Evolutionary conservation across 2,797 vertebrate species (phyloP), one percentile per base, ranked within the genome.

Genomic region (Emydoidea blandingii): DNA sequence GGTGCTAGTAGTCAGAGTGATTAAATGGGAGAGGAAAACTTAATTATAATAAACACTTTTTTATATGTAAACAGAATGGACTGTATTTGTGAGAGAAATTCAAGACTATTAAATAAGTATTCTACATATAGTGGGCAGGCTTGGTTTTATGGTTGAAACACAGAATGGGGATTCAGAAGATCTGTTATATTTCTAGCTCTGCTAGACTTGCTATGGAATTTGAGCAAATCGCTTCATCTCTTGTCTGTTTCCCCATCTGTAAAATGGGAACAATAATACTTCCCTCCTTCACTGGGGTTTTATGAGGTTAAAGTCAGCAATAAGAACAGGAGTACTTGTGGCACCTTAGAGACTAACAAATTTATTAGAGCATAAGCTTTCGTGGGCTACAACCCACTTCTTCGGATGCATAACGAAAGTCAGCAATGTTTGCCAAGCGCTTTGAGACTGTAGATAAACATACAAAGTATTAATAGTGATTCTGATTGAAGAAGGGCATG

Each of bases 21-120:
- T 97, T 82, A 84, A 93, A 93, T 15, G 31, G 82, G 37, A 94
- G 44, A 85, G 80, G 54, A 74, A 92, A 82, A 29, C 81, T 85
- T 56, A 89, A 0, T 86, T 80, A 31, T 79, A 76, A 29, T 29
- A 86, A 93, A 79, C 25, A 34, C 6, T 76, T 21, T 21, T 14
- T 91, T 85, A 79, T 68, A 34, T 76, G 74, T 53, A 90, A 56
- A 79, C 87, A n/a, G 12, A 94, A 29, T 76, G 41, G 80, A 31
- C 29, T 74, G 3, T 81, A 78, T 54, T 91, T 88, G 34, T 56
- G 54, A 81, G 18, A 89, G 27, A 41, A 92, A 87, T 4, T 68
- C 3, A 25, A 8, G 4, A 86, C 54, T 81, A 16, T 83, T 88
- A 10, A 59, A 82, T 31, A 93, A 84, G 37, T 27, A 11, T 84